phyloP scores from a whole-genome alignment of 1,140 invertebrate species.

The Monochamus saltuarius region DNA sequence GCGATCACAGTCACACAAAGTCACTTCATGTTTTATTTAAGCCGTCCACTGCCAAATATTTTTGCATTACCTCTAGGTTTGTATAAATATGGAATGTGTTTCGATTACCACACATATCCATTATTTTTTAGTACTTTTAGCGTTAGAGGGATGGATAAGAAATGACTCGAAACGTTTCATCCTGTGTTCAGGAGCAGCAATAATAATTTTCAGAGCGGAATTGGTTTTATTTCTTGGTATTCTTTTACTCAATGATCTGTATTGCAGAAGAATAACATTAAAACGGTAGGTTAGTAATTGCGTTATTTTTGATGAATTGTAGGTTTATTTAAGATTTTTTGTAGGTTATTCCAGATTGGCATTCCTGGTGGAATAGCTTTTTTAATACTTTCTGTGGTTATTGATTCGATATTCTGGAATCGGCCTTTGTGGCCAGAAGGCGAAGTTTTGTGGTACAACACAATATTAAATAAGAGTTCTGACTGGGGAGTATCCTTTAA shows the following conservation, averaged over 20 bases:
- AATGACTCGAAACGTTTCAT: constrained; percentile 77
- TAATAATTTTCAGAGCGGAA: constrained; percentile 91
- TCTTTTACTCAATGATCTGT: constrained; percentile 79
- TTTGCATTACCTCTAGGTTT: constrained; percentile 91
- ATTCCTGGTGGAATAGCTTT: constrained; percentile 70
- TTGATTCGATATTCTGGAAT: constrained; percentile 95
- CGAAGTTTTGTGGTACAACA: constrained; percentile 96
- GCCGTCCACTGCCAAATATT: constrained; percentile 92
- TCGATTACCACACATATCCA: neutral
- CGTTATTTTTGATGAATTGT: neutral
- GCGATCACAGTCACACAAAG: constrained; percentile 89
- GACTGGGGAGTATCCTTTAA: constrained; percentile 94
- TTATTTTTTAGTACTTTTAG: constrained; percentile 76
- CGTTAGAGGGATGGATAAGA: constrained; percentile 82
- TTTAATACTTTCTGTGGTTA: constrained; percentile 70
- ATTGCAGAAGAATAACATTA: constrained; percentile 58
- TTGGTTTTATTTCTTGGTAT: constrained; percentile 85
- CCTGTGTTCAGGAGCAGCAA: constrained; percentile 78
- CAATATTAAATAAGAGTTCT: constrained; percentile 90
- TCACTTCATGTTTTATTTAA: constrained; percentile 97
- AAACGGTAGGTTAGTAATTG: constrained; percentile 53
- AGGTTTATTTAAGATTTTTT: constrained; percentile 38
- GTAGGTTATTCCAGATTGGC: constrained; percentile 71
- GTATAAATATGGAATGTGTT: constrained; percentile 7
- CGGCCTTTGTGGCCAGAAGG: constrained; percentile 94